Base-by-base conservation (phyloP, 2,888 invertebrate species). In the Spialia ferax region DNA sequence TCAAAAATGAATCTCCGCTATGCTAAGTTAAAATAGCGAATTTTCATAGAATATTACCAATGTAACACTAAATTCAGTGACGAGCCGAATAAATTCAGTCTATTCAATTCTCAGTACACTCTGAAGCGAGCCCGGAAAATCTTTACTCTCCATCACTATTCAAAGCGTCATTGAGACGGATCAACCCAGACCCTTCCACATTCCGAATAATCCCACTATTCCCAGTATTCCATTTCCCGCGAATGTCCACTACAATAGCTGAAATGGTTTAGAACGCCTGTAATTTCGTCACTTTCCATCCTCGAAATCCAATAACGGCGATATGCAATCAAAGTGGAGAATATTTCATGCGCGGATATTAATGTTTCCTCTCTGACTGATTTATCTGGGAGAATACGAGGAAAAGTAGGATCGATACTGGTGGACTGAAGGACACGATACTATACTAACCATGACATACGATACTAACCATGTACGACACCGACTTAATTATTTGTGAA, bases 201-300 rank as follows among this genome's bases (percentile, higher is more conserved):
- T 32, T 32, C 8, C 32, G 32, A 32, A 32, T 42, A 42, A 26
- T 26, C 26, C 26, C 26, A 26, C 26, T 26, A 26, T 48, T 4
- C 48, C 48, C 48, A 20, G 22, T 35, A 55, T 59, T 66, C 59
- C 65, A 66, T 35, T 66, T 60, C 59, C 23, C 50, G 50, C 38
- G 59, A 26, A 32, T 42, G 42, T 65, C 52, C 59, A 52, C 38
- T 66, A 66, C 65, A 66, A 60, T 52, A 20, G 65, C 52, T 52
- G 59, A 54, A 66, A 66, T 38, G 65, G 59, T 52, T 60, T 26
- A 59, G 50, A 66, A 59, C 52, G 65, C 65, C 59, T 60, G 65
- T 66, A 60, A 66, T 66, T 66, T 66, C 65, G 59, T 59, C 65
- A 66, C 65, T 66, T 54, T 66, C 65, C 50, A 26, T 65, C 11